Conservation (phyloP, 1,140 invertebrate genomes). For the Araneus ventricosus region DNA sequence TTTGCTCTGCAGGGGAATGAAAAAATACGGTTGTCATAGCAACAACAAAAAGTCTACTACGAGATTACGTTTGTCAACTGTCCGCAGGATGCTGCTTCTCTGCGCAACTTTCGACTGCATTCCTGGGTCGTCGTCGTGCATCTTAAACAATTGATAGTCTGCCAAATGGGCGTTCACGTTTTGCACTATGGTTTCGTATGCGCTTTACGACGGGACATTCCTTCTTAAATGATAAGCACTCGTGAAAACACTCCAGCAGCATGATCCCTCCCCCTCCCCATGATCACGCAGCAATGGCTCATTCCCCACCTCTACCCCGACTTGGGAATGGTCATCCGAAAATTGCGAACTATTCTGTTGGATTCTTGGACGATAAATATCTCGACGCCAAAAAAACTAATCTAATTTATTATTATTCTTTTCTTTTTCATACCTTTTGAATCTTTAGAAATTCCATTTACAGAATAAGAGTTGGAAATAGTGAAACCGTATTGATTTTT, state of each 20-base stretch:
- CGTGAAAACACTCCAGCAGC: neutral
- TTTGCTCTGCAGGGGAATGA: neutral
- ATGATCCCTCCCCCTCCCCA: neutral
- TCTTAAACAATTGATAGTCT: slow-evolving; percentile 44
- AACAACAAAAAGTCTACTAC: neutral
- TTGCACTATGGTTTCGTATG: neutral
- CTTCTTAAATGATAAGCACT: neutral
- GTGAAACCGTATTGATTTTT: no score
- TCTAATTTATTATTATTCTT: no score
- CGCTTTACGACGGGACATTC: neutral
- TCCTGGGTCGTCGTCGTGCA: neutral
- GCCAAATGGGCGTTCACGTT: slow-evolving; percentile 39
- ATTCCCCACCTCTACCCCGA: no score
- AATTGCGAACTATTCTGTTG: no score
- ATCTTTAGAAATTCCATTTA: no score
- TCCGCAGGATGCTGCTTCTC: neutral
- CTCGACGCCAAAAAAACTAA: no score
- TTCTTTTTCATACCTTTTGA: no score
- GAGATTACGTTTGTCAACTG: neutral
- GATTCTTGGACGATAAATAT: no score
- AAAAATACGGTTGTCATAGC: neutral
- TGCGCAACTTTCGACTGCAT: slow-evolving; percentile 6
- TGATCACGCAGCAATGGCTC: neutral
- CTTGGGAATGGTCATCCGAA: no score
- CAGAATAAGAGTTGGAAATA: no score